Conservation (phyloP, 1,140 invertebrate species). For the Temnothorax nylanderi region DNA sequence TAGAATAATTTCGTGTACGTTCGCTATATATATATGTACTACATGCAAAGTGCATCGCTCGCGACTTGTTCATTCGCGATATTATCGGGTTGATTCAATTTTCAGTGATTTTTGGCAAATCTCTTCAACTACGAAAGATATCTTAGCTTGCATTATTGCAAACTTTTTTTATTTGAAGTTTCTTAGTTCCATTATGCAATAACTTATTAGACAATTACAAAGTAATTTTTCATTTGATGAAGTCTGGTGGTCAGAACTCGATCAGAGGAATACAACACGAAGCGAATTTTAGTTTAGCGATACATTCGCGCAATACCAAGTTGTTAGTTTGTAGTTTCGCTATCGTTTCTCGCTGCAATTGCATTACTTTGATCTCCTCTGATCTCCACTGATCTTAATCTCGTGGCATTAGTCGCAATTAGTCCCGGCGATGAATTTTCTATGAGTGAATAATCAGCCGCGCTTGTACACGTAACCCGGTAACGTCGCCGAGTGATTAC, state of each 20-base stretch:
- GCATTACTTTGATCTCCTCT: background rate
- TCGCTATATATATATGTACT: background rate
- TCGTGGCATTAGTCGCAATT: slow-evolving; percentile 80
- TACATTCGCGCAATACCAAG: slow-evolving; percentile 21
- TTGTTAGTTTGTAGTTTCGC: background rate
- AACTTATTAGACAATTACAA: too few species aligned
- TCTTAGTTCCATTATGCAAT: background rate
- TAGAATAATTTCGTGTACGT: background rate
- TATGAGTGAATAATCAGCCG: slow-evolving; percentile 77
- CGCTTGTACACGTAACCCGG: slow-evolving; percentile 62
- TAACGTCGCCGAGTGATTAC: slow-evolving; percentile 65
- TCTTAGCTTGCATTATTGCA: background rate
- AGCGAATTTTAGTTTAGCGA: background rate
- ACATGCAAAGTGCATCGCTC: background rate
- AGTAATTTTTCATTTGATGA: slow-evolving; percentile 1
- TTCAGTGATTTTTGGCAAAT: background rate
- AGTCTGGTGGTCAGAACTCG: background rate
- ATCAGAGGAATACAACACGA: background rate
- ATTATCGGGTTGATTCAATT: background rate
- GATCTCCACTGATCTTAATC: slow-evolving; percentile 71
- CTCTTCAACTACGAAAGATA: background rate
- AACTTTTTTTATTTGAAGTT: background rate
- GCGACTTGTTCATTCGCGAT: background rate
- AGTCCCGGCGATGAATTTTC: slow-evolving; percentile 79
- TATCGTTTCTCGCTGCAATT: background rate